Evolutionary conservation across 2,113 vertebrate genomes (phyloP).

Genomic region (Trichomycterus rosablanca): DNA sequence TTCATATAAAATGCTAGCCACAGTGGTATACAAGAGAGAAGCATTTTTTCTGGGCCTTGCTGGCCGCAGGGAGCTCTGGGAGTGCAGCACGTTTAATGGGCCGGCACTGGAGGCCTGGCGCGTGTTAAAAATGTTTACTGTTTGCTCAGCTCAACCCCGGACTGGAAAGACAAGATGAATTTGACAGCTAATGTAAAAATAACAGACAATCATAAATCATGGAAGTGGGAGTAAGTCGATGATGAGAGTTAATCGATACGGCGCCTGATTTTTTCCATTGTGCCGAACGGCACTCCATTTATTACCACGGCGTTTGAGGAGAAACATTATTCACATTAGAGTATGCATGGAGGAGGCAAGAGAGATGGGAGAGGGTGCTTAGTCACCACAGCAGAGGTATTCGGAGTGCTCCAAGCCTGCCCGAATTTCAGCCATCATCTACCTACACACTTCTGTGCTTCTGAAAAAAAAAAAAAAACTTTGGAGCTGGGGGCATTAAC

Average conservation of each 20-base stretch:
- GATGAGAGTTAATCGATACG: slow-evolving; percentile 96
- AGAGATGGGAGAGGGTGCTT: slow-evolving; percentile 40
- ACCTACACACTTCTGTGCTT: slow-evolving; percentile 24
- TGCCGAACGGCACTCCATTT: slow-evolving; percentile 91
- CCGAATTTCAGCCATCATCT: slow-evolving; percentile 39
- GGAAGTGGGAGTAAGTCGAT: slow-evolving; percentile 81
- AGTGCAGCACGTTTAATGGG: slow-evolving; percentile 41
- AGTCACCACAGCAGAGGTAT: slow-evolving; percentile 40
- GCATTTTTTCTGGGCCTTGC: slow-evolving; percentile 24
- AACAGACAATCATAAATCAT: slow-evolving; percentile 89
- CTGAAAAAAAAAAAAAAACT: slow-evolving; percentile 22
- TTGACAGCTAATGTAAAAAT: slow-evolving; percentile 94
- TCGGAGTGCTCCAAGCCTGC: slow-evolving; percentile 24
- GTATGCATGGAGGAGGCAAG: slow-evolving; percentile 57
- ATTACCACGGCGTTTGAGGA: slow-evolving; percentile 76
- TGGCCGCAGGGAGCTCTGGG: slow-evolving; percentile 19
- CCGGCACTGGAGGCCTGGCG: slow-evolving; percentile 12
- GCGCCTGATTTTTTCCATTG: slow-evolving; percentile 86
- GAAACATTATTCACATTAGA: slow-evolving; percentile 78
- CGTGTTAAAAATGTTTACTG: slow-evolving; percentile 72
- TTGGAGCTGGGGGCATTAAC: background rate
- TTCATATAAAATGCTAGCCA: too few species aligned
- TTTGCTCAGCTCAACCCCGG: slow-evolving; percentile 73
- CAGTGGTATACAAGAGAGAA: slow-evolving; percentile 23
- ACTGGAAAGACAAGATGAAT: slow-evolving; percentile 85